phyloP scores from a whole-genome alignment of 2,888 invertebrate species.

The Melieria picta region DNA sequence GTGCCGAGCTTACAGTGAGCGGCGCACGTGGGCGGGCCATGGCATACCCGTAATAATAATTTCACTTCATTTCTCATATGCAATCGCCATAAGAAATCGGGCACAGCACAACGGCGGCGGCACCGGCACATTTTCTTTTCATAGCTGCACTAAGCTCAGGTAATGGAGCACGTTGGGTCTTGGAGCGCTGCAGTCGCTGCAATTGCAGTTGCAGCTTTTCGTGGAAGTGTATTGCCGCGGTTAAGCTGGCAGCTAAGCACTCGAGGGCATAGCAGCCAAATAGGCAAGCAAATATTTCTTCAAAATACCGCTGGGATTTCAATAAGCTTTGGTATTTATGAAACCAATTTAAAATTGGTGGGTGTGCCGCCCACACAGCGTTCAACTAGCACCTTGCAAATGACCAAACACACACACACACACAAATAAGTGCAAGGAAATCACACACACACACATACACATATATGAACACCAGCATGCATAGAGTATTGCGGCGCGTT shows the following conservation, averaged over 20 bases:
- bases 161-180: not conserved
- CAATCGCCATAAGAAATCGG: not conserved
- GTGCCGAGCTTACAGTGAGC: too few species aligned
- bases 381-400: not conserved
- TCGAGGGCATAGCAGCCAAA: not conserved
- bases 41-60: not conserved
- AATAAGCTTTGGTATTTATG: constrained; percentile 30
- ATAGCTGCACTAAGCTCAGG: not conserved
- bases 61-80: constrained; percentile 12
- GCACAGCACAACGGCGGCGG: not conserved
- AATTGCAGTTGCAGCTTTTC: not conserved
- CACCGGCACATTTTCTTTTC: not conserved
- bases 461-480: not conserved
- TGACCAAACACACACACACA: not conserved
- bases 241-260: not conserved
- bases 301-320: constrained; percentile 22
- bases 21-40: too few species aligned
- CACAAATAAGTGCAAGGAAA: not conserved
- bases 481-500: not conserved
- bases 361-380: not conserved
- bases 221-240: not conserved
- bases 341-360: constrained; percentile 26
- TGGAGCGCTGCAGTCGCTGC: not conserved
- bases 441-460: not conserved
- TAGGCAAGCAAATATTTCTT: constrained; percentile 6